Percentiles rank a stretch among this genome's conserved stretches.
Conservation (phyloP, 2,113 vertebrate species). For the Amphilophus citrinellus region DNA sequence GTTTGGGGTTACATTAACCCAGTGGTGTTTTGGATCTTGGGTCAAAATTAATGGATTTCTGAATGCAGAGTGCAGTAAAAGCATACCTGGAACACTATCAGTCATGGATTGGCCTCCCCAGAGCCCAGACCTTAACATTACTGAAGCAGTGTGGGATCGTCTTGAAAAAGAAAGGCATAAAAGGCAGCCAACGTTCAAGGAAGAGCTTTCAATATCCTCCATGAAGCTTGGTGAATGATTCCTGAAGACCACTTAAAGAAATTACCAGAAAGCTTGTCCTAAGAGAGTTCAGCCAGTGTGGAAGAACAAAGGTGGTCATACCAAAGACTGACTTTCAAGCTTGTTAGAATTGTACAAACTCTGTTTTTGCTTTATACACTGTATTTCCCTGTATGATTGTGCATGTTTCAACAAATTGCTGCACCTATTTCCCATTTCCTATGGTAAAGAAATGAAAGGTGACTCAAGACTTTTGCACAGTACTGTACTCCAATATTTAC, state of each 20-base stretch:
- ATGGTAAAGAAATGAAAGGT: not conserved
- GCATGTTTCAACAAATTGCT: no score
- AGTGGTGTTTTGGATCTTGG: no score
- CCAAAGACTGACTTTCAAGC: no score
- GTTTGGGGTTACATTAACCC: no score
- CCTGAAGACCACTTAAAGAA: not conserved
- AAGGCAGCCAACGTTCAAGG: not conserved
- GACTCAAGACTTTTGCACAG: not conserved
- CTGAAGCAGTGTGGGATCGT: rapidly evolving
- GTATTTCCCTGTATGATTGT: no score
- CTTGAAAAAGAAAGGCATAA: not conserved
- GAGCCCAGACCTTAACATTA: not conserved
- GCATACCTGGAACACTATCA: not conserved
- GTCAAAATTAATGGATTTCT: no score
- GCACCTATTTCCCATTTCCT: not conserved
- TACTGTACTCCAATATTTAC: not conserved
- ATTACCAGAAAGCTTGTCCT: not conserved
- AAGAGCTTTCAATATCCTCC: not conserved
- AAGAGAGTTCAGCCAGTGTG: not conserved
- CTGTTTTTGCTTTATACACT: no score
- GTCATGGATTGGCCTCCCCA: not conserved
- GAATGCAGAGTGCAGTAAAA: not conserved
- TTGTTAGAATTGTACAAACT: no score
- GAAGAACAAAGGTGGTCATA: no score
- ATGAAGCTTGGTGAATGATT: not conserved